Evolutionary conservation across 2,113 vertebrate species (phyloP).

Genomic region (Pterocles gutturalis): DNA sequence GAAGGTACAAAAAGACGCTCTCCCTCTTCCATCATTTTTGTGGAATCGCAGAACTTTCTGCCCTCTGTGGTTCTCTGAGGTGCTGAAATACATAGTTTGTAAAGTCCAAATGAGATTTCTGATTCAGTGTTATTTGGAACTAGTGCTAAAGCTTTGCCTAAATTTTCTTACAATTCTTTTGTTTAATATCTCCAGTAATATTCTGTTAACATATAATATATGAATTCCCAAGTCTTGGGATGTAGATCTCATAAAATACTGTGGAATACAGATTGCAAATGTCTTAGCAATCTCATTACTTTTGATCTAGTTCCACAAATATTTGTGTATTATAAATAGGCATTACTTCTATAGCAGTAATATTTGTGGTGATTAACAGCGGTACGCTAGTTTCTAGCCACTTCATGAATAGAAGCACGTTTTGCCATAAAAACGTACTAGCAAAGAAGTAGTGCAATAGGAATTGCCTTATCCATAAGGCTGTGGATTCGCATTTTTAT

Average conservation of each 20-base stretch:
- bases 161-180: not conserved
- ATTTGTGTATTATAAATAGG: conserved; percentile 8
- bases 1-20: not conserved
- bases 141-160: not conserved
- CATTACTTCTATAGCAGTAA: not conserved
- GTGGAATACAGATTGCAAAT: not conserved
- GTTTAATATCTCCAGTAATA: not conserved
- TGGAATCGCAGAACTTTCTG: not conserved
- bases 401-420: conserved; percentile 10
- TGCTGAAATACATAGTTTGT: not conserved
- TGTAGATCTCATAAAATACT: not conserved
- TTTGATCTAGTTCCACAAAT: conserved; percentile 2
- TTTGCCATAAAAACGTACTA: conserved; percentile 13
- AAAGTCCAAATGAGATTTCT: not conserved
- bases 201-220: not conserved
- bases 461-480: conserved; percentile 43
- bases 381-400: not conserved
- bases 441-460: not conserved
- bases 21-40: not conserved
- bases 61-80: not conserved
- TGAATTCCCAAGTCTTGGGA: not conserved
- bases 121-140: not conserved
- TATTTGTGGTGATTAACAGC: not conserved
- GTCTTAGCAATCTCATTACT: not conserved
- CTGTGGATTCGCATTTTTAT: conserved; percentile 37